Evolutionary conservation across 2,797 vertebrate species (phyloP), one percentile per base, ranked within the genome.

Genomic region (Fundulus diaphanus): DNA sequence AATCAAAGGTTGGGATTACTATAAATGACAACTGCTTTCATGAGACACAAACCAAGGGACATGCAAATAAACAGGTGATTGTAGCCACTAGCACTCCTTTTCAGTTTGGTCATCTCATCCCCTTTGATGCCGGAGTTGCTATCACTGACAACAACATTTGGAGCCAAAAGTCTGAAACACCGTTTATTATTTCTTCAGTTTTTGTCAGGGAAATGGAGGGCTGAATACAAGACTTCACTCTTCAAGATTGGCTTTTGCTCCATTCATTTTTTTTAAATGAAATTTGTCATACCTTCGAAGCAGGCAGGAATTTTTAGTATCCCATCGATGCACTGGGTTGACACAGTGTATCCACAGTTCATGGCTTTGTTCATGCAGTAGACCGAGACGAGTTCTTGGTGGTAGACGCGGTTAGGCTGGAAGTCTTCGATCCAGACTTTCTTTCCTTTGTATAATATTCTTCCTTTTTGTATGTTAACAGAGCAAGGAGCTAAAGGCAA

Each of bases 351-450:
- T 65, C 96, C 95, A 80, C 97, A 98, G 0, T 92, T 87, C 51
- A 92, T 92, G 31, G 84, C 87, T 33, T 94, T 90, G 48, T 97
- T 89, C 91, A 93, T 93, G 90, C 97, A 98, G 93, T 95, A 98
- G 85, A 98, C 92, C 27, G 94, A 96, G 24, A 98, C 52, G 0
- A 83, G 89, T n/a, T 97, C 96, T 0, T 82, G 87, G 0, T 98
- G 97, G 5, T 80, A 83, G 70, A 98, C 83, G 71, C 71, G 92
- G 20, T 95, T 92, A 27, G 95, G 92, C 0, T 86, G 70, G 4
- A 96, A 84, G 0, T 95, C 87, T 78, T 85, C 74, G 24, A 97
- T 92, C 82, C 94, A 95, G 3, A 95, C 88, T 91, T 91, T 96
- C 51, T 77, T 74, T 0, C 92, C 94, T 0, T 94, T 93, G 74